These are phyloP conservation scores for Catocala fraxini DNA, from an alignment of 2,888 invertebrate genomes.

Conservation along the genomic window DNA sequence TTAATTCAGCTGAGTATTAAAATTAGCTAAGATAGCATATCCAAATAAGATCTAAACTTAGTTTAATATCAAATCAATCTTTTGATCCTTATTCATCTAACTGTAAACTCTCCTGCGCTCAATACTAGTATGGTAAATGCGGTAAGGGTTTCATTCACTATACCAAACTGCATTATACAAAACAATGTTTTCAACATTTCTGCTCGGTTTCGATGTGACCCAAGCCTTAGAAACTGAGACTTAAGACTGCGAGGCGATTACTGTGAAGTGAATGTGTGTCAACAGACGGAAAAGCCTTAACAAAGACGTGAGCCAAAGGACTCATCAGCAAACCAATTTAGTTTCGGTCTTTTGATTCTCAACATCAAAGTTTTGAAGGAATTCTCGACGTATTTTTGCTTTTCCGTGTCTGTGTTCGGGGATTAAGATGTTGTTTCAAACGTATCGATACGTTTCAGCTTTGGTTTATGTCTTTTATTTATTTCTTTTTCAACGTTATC, in stretches of 20 bases:
- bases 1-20: no score
- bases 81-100: no score
- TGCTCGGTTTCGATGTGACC: constrained; percentile 20
- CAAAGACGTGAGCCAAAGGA: constrained; percentile 47
- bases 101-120: no score
- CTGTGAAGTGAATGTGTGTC: constrained; percentile 58
- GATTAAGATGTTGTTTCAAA: neutral
- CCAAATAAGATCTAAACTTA: no score
- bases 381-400: constrained; percentile 25
- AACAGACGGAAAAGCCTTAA: constrained; percentile 53
- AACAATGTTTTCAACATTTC: neutral
- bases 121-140: no score
- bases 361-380: constrained; percentile 37
- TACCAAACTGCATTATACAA: neutral
- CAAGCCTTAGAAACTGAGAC: constrained; percentile 42
- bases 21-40: no score
- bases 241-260: constrained; percentile 54
- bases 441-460: no score
- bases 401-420: constrained; percentile 11
- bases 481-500: neutral
- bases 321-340: constrained; percentile 52
- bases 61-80: no score
- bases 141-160: no score
- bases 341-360: constrained; percentile 43
- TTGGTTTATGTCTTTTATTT: neutral